phyloP scores from a whole-genome alignment of 2,888 invertebrate genomes.

The Heteropelma amictum region DNA sequence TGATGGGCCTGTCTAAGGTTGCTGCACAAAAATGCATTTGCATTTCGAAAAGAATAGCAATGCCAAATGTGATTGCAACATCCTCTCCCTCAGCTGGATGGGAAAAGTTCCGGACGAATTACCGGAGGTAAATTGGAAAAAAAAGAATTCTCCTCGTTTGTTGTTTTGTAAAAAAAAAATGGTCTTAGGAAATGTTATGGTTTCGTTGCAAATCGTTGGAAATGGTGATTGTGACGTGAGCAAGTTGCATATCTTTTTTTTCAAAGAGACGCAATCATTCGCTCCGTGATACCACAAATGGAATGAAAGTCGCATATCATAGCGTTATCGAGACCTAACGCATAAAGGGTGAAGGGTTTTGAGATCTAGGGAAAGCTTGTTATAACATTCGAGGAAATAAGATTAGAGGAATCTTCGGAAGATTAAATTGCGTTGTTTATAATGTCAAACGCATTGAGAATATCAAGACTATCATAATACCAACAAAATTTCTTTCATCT shows the following conservation, averaged over 20 bases:
- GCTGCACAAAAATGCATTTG: constrained; percentile 87
- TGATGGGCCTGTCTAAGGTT: constrained; percentile 56
- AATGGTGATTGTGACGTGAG: no score
- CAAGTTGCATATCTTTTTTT: no score
- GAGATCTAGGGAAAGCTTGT: constrained; percentile 29
- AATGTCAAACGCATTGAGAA: not conserved
- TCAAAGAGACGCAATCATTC: constrained; percentile 36
- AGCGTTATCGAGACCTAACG: not conserved
- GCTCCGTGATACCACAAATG: no score
- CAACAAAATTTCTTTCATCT: no score
- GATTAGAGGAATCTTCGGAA: constrained; percentile 57
- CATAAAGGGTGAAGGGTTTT: constrained; percentile 7
- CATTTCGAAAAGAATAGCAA: constrained; percentile 96
- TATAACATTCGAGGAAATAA: constrained; percentile 53
- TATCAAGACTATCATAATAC: no score
- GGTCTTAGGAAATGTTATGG: no score
- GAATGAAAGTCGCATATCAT: constrained; percentile 7
- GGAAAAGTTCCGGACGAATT: constrained; percentile 97
- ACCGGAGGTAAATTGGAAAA: constrained; percentile 86
- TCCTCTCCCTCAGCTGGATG: constrained; percentile 98
- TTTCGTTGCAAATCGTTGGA: no score
- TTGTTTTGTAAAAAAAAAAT: not conserved
- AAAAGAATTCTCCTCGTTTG: not conserved
- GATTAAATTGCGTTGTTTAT: constrained; percentile 49
- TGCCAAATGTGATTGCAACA: constrained; percentile 96